Percentiles rank a stretch among this genome's conserved stretches.
These are phyloP conservation scores for Oscheius sp. DNA, from an alignment of 2,888 invertebrate genomes.

Conservation along the genomic window DNA sequence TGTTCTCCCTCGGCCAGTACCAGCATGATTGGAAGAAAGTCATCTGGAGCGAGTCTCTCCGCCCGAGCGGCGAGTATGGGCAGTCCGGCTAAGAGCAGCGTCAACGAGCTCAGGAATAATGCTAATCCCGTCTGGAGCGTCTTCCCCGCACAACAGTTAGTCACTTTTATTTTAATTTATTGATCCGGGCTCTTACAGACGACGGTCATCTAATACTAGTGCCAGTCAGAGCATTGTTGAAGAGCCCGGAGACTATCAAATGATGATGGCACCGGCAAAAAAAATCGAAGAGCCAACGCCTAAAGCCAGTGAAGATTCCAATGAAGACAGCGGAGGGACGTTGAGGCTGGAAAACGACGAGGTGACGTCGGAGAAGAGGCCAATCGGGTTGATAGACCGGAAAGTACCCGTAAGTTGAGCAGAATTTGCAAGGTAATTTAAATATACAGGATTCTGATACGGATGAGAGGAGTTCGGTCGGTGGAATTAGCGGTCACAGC, in stretches of 20 bases:
- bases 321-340: constrained; percentile 44
- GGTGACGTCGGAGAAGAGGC: constrained; percentile 15
- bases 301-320: constrained; percentile 1
- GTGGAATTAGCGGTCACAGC: constrained; percentile 11
- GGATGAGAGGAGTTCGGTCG: constrained; percentile 36
- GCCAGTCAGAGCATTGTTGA: constrained; percentile 26
- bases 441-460: constrained; percentile 16
- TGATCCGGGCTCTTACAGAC: neutral
- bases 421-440: neutral
- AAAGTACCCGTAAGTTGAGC: constrained; percentile 4
- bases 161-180: neutral
- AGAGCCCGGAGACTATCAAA: constrained; percentile 25
- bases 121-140: constrained; percentile 32
- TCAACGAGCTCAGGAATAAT: neutral
- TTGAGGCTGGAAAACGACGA: constrained; percentile 35
- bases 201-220: constrained; percentile 27
- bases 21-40: constrained; percentile 22
- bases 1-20: constrained; percentile 32
- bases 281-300: constrained; percentile 22
- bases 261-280: constrained; percentile 21
- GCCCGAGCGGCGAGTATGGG: constrained; percentile 20
- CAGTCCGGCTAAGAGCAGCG: constrained; percentile 8
- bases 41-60: constrained; percentile 17
- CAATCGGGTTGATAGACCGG: neutral
- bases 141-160: constrained; percentile 35